Conservation (phyloP, 2,888 invertebrate species). For the Spodoptera picta region DNA sequence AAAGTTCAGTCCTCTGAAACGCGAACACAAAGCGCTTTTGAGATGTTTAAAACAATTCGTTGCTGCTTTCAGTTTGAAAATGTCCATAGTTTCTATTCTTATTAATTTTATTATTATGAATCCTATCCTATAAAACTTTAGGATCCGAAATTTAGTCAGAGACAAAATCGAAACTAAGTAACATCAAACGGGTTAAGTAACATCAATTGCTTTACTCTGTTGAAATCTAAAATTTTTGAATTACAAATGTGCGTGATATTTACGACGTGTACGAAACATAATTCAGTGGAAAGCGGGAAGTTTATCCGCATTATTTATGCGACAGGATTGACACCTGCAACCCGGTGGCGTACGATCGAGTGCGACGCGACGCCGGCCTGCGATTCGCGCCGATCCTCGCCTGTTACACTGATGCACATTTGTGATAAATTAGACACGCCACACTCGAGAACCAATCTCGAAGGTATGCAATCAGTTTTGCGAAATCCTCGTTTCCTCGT, state of each 20-base stretch:
- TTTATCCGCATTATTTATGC: conserved; percentile 68
- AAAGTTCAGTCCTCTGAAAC: conserved; percentile 45
- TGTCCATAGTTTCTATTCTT: too few species aligned
- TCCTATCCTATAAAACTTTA: conserved; percentile 1
- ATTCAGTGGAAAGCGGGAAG: conserved; percentile 63
- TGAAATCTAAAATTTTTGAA: conserved; percentile 51
- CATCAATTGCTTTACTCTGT: conserved; percentile 21
- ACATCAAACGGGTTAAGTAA: conserved; percentile 20
- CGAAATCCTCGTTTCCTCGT: conserved; percentile 80
- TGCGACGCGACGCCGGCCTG: conserved; percentile 11
- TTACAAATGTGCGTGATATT: conserved; percentile 53
- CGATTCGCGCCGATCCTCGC: conserved; percentile 47
- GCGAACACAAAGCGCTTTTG: conserved; percentile 47
- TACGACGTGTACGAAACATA: conserved; percentile 47
- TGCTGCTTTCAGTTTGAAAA: conserved; percentile 19
- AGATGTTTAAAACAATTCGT: conserved; percentile 39
- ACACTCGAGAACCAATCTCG: conserved; percentile 77
- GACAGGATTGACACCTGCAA: conserved; percentile 72
- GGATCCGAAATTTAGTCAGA: conserved; percentile 16
- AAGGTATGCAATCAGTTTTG: conserved; percentile 80
- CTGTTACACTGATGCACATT: conserved; percentile 72
- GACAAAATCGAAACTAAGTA: conserved; percentile 27
- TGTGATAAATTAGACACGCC: conserved; percentile 83
- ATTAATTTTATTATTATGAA: conserved; percentile 24
- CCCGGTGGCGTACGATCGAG: conserved; percentile 53